Evolutionary conservation across 2,888 invertebrate genomes (phyloP), one percentile per base, ranked within the genome.

Genomic region (Resseliella maxima): DNA sequence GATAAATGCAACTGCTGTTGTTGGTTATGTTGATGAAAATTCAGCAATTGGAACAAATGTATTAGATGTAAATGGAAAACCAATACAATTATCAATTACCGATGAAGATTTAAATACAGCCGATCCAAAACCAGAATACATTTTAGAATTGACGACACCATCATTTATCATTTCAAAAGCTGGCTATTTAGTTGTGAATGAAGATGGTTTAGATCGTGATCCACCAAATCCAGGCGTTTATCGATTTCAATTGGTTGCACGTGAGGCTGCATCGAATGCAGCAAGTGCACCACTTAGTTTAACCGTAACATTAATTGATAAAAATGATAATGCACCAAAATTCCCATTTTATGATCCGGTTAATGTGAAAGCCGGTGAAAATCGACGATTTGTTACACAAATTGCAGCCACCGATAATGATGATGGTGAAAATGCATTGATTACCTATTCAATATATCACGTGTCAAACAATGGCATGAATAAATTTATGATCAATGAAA

Each of bases 391-490:
- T 88, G 94, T 96, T 38, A 93, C 94, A 88, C 94, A 94, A 93
- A 95, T 95, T 88, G 89, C 89, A 41, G 97, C 97, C 0, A 94
- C 94, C 15, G 97, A 97, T 90, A 95, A 96, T 89, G 97, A 97
- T 90, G 95, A 95, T 89, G 97, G 96, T 87, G 94, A 95, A 89
- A 97, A 97, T 91, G 96, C 97, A 31, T 93, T 94, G 86, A 93
- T 97, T 87, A 93, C 94, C 59, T 98, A 96, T 92, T 95, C 95
- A 88, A 96, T 98, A 88, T 96, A 96, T 90, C 97, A 97, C 92
- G 96, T 97, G 12, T 97, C 97, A 87, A 97, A 97, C 91, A 97
- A 97, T 90, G 97, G 97, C 0, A 93, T 94, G 87, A 95, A 95
- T 89, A 97, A 96, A 91, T 97, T 98, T 90, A 93, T 93, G 89